A percentile compares a stretch with the other conserved stretches of the same genome.
These are phyloP conservation scores for Ephialtes manifestator DNA, from an alignment of 2,888 invertebrate genomes.

Conservation along the genomic window DNA sequence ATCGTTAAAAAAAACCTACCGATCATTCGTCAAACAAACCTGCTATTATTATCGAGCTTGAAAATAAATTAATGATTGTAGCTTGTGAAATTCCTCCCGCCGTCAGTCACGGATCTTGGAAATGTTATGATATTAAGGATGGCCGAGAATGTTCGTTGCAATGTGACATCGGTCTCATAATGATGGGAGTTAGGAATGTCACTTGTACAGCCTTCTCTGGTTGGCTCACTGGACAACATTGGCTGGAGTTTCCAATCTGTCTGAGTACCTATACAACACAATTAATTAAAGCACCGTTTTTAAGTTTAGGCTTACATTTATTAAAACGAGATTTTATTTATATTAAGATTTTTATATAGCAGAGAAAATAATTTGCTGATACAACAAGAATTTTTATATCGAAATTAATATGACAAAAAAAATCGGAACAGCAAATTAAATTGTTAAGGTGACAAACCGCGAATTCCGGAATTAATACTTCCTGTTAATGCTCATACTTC, in stretches of 20 bases:
- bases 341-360: no score
- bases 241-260: constrained; percentile 78
- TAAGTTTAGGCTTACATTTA: no score
- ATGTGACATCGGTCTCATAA: constrained; percentile 72
- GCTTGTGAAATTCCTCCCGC: constrained; percentile 73
- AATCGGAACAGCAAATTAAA: no score
- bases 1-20: not conserved
- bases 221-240: constrained; percentile 72
- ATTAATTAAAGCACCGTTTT: not conserved
- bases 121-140: constrained; percentile 62
- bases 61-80: constrained; percentile 22
- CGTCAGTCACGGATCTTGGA: constrained; percentile 76
- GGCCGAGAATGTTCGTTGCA: constrained; percentile 70
- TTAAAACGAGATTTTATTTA: no score
- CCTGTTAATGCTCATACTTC: no score
- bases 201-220: constrained; percentile 70
- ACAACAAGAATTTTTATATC: no score
- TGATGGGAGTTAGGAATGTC: constrained; percentile 72
- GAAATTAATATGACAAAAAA: no score
- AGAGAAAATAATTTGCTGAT: no score
- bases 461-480: no score
- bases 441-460: no score
- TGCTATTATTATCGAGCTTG: not conserved
- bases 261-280: constrained; percentile 60
- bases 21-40: no score